A percentile compares a stretch with the other conserved stretches of the same genome.
These are phyloP conservation scores for Drosophila navojoa DNA, from an alignment of 1,140 invertebrate species.

Conservation along the genomic window DNA sequence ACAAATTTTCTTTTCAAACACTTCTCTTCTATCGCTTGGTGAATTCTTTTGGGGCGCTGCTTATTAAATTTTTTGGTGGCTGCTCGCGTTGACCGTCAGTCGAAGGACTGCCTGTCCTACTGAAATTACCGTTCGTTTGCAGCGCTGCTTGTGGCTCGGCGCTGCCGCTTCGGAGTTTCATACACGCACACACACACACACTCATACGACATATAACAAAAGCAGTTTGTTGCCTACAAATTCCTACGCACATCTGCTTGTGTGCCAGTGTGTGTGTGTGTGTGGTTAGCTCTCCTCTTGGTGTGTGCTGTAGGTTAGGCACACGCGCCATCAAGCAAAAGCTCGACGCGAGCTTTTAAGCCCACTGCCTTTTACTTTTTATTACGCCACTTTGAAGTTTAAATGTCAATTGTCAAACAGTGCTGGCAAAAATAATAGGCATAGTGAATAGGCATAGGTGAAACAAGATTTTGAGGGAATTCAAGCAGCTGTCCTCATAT, in stretches of 20 bases:
- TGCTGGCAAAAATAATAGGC: conserved; percentile 25
- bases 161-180: conserved; percentile 55
- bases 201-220: conserved; percentile 38
- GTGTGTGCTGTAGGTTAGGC: conserved; percentile 72
- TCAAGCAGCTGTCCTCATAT: neutral
- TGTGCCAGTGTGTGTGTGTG: conserved; percentile 18
- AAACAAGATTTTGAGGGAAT: neutral
- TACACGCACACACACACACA: conserved; percentile 2
- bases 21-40: conserved; percentile 23
- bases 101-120: conserved; percentile 80
- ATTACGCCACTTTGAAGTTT: conserved; percentile 45
- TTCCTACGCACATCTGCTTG: conserved; percentile 61
- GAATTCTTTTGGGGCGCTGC: conserved; percentile 31
- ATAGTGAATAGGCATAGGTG: neutral
- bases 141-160: conserved; percentile 35
- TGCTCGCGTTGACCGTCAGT: conserved; percentile 79
- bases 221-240: conserved; percentile 59
- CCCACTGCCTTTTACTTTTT: conserved; percentile 26
- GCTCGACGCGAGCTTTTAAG: conserved; percentile 42
- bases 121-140: conserved; percentile 66
- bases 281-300: conserved; percentile 16
- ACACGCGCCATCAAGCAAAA: conserved; percentile 57
- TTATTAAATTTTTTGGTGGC: conserved; percentile 50
- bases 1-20: conserved; percentile 38
- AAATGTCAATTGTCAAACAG: conserved; percentile 59